Base-by-base conservation (phyloP, 2,888 invertebrate species). In the Neoascia interrupta region DNA sequence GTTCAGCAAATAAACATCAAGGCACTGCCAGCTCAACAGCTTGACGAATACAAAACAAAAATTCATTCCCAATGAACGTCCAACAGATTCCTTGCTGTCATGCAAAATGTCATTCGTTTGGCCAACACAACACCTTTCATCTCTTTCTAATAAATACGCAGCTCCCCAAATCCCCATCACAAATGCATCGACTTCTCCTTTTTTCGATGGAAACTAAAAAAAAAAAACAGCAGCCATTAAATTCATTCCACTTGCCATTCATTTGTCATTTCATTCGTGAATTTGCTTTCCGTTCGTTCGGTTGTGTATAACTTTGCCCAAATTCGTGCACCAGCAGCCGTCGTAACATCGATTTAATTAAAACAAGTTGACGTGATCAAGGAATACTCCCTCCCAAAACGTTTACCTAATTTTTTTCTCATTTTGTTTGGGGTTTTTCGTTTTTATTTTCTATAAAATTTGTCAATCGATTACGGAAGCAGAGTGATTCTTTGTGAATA, bases 241-340 rank as follows among this genome's bases (percentile, higher is more conserved):
- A n/a, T n/a, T 36, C 8, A 43, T 21, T 49, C 19, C 11, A 63
- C 26, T 45, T 34, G 23, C 31, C 16, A 37, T 56, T 56, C 68
- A 31, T 36, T 58, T 2, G 10, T 16, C 18, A 19, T 3, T 49
- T 56, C 61, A 75, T 66, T 76, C 76, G 76, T 60, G 60, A 36
- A 64, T 76, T 72, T 54, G 64, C 37, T 54, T 54, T 47, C 11
- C 21, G 26, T 41, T 60, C n/a, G 64, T 60, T 64, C 60, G 72
- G 72, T 60, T 60, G 60, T 60, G 64, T 31, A n/a, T 37, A 49
- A 31, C 58, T 37, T 47, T 53, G 45, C 39, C 3, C 18, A 31
- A 51, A 51, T n/a, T n/a, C 34, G 34, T 36, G 31, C 8, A 31
- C 26, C 5, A 70, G 11, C 28, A 54, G 11, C 15, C 37, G 5